Base-by-base conservation (phyloP, 2,113 vertebrate species). In the Syngnathus scovelli region DNA sequence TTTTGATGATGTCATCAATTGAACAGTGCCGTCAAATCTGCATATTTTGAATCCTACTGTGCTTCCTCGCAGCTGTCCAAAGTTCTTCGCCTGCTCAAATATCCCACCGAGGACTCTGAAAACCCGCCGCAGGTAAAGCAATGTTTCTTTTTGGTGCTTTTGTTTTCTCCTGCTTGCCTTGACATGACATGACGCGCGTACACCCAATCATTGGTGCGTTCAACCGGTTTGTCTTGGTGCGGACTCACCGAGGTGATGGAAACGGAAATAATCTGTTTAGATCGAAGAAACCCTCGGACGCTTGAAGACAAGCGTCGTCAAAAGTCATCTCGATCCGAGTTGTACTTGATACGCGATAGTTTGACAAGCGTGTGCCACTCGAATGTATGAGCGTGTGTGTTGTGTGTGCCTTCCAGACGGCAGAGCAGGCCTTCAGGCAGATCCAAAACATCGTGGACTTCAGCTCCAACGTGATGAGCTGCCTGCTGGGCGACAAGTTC, bases 361-460 rank as follows among this genome's bases (percentile, higher is more conserved):
- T 33, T 33, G 27, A 33, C 27, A 33, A 33, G 44, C 10, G 16
- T 3, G 9, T 18, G 16, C 15, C 15, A 16, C 6, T 11, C 13
- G 16, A 19, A 1, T 19, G 33, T 19, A 23, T 36, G 33, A 21
- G n/a, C 19, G 41, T 9, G 27, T 19, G 65, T 36, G 63, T 37
- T 7, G 13, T 52, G 13, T 65, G n/a, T 64, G 62, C 48, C 0
- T 78, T 71, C 2, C 76, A 93, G 92, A 91, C 86, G 0, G 88
- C 93, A 3, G 93, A 96, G 78, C 95, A 98, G 87, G 93, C 95
- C 64, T 93, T 93, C 54, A 92, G 92, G 55, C 95, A 98, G 79
- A 92, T 99, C 58, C 95, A 95, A 82, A 96, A 94, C 90, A 95
- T 98, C 0, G 93, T 98, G 33, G 94, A 98, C 87, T 98, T 96